A percentile compares a stretch with the other conserved stretches of the same genome.
phyloP scores from a whole-genome alignment of 2,797 vertebrate genomes.

The Oreonectes daqikongensis region DNA sequence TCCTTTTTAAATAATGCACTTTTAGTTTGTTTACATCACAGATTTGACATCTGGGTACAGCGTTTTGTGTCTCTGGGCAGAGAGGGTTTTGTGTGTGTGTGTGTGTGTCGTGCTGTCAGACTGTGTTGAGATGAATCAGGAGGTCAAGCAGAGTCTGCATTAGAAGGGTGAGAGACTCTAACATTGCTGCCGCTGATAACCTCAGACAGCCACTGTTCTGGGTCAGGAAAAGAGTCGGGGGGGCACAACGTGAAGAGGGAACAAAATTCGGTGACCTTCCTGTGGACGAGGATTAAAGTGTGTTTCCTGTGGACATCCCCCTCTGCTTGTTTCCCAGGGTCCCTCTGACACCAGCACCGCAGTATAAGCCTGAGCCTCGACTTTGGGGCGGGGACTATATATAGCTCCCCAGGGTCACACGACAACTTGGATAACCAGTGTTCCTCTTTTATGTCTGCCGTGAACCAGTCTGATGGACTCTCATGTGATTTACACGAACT shows the following conservation, averaged over 20 bases:
- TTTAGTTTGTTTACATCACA: neutral
- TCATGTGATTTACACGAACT: slow-evolving; percentile 32
- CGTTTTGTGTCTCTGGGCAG: neutral
- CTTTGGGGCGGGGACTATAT: slow-evolving; percentile 50
- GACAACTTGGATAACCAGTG: slow-evolving; percentile 30
- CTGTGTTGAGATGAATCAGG: slow-evolving; percentile 20
- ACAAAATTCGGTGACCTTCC: slow-evolving; percentile 52
- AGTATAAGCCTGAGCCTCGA: slow-evolving; percentile 37
- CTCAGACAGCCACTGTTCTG: slow-evolving; percentile 33
- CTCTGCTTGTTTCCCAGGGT: slow-evolving; percentile 73
- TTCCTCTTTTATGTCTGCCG: slow-evolving; percentile 12
- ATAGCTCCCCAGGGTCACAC: slow-evolving; percentile 51
- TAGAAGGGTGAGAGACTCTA: slow-evolving; percentile 31
- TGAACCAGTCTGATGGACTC: slow-evolving; percentile 21
- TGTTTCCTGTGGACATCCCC: slow-evolving; percentile 70
- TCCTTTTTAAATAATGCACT: too few relatives aligned
- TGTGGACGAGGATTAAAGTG: slow-evolving; percentile 70
- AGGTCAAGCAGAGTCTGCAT: slow-evolving; percentile 41
- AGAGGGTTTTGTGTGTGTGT: neutral
- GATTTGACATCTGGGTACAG: neutral
- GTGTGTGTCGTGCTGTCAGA: slow-evolving; percentile 8
- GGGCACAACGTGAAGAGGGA: slow-evolving; percentile 42
- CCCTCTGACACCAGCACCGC: slow-evolving; percentile 68
- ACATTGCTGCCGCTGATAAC: slow-evolving; percentile 43
- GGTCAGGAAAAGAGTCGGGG: slow-evolving; percentile 34